Evolutionary conservation across 2,888 invertebrate genomes (phyloP), one percentile per base, ranked within the genome.

Genomic region (Dolomedes plantarius): DNA sequence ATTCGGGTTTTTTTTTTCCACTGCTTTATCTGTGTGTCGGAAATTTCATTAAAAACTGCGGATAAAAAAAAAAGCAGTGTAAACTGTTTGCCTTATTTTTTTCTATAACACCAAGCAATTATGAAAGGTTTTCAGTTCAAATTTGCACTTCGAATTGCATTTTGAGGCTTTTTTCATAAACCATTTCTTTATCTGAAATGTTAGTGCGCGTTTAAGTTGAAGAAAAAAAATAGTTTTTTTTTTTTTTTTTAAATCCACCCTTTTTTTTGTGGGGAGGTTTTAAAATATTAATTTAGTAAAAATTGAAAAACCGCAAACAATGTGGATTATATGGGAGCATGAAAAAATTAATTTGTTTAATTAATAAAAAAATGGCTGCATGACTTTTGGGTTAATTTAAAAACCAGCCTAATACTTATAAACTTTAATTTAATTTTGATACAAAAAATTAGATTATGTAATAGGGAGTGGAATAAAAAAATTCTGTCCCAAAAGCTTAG

Each of bases 61-160:
- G 46, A 16, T 5, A 16, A 46, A n/a, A n/a, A 16, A 46, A 46
- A 46, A 36, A 11, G n/a, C 46, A 46, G 36, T 36, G 36, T 36
- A 46, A 46, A 46, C 46, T 46, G 46, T 46, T 46, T 46, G 46
- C 46, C 46, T 46, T 46, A 46, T 46, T 46, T 46, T 46, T 46
- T 46, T 11, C 2, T n/a, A n/a, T 16, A 46, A 46, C n/a, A 46
- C 46, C 46, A 46, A 16, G 16, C 46, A 46, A 46, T 46, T 46
- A 46, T 46, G 13, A 16, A 2, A 46, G n/a, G 46, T 9, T 46
- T 46, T 46, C 13, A 46, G 46, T 46, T 46, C 16, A 46, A 46
- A 46, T 46, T n/a, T 46, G 16, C 46, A 46, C 16, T 9, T 46
- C 2, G 46, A 16, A n/a, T 11, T 46, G 9, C 16, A 46, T 9